Conservation (phyloP, 2,888 invertebrate species). For the Drosophila borborema region DNA sequence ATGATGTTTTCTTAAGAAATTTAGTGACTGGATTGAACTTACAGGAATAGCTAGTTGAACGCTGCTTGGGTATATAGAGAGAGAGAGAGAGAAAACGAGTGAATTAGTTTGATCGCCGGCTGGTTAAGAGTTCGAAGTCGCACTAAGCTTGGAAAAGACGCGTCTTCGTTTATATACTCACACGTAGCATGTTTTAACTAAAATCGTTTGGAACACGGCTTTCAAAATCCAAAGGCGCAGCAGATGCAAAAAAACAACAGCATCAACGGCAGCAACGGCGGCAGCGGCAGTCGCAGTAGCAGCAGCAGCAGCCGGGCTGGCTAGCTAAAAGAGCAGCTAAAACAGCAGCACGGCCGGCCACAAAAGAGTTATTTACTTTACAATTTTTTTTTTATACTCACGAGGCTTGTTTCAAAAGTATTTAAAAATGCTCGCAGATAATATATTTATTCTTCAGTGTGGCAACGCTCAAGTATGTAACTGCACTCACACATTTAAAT, state of each 20-base stretch:
- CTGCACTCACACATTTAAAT: background rate
- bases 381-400: conserved; percentile 38
- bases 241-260: conserved; percentile 46
- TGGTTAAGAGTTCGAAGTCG: conserved; percentile 80
- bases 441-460: conserved; percentile 26
- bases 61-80: conserved; percentile 26
- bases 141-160: conserved; percentile 80
- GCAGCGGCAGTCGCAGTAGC: conserved; percentile 34
- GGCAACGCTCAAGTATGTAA: conserved; percentile 19
- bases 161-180: conserved; percentile 83
- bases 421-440: conserved; percentile 16
- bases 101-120: conserved; percentile 54
- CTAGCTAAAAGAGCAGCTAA: conserved; percentile 51
- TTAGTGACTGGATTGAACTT: conserved; percentile 46
- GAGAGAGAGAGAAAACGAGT: background rate
- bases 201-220: conserved; percentile 74
- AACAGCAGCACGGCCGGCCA: conserved; percentile 49
- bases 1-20: conserved; percentile 4
- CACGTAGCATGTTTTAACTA: conserved; percentile 75
- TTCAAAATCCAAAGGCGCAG: conserved; percentile 75
- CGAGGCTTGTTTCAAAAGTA: conserved; percentile 48
- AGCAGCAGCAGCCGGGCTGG: conserved; percentile 28
- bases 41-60: conserved; percentile 49
- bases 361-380: conserved; percentile 72
- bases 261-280: conserved; percentile 47